Evolutionary conservation across 2,888 invertebrate genomes (phyloP).

Genomic region (Silvanus unidentatus): DNA sequence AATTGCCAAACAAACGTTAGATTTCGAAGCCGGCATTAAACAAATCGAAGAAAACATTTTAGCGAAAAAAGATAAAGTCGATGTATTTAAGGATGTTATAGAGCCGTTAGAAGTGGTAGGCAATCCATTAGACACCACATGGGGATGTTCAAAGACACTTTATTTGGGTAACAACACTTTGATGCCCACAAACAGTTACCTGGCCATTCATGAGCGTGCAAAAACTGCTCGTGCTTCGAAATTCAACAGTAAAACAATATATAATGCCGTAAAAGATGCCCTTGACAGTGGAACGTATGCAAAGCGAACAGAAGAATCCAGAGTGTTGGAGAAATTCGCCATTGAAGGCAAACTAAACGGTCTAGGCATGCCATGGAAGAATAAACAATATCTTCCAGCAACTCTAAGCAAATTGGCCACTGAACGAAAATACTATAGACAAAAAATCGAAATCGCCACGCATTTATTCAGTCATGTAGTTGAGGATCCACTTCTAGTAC

Average conservation of each 20-base stretch:
- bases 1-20: conserved; percentile 74
- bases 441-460: conserved; percentile 61
- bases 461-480: conserved; percentile 63
- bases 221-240: conserved; percentile 67
- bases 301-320: conserved; percentile 56
- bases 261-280: conserved; percentile 58
- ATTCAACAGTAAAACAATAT: conserved; percentile 66
- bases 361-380: conserved; percentile 56
- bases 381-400: conserved; percentile 52
- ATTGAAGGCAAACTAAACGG: conserved; percentile 82
- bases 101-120: conserved; percentile 69
- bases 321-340: conserved; percentile 70
- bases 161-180: conserved; percentile 72
- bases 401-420: conserved; percentile 51
- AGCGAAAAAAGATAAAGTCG: conserved; percentile 45
- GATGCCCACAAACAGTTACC: conserved; percentile 73
- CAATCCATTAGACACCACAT: conserved; percentile 71
- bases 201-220: conserved; percentile 75
- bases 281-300: conserved; percentile 14
- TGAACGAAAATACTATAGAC: conserved; percentile 58
- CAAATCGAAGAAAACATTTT: conserved; percentile 56
- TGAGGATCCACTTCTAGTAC: conserved; percentile 58
- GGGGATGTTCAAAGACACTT: conserved; percentile 81
- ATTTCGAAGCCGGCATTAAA: conserved; percentile 71
- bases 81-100: conserved; percentile 65